Evolutionary conservation across 2,888 invertebrate species (phyloP).

Genomic region (Pycnomerus fuliginosus): DNA sequence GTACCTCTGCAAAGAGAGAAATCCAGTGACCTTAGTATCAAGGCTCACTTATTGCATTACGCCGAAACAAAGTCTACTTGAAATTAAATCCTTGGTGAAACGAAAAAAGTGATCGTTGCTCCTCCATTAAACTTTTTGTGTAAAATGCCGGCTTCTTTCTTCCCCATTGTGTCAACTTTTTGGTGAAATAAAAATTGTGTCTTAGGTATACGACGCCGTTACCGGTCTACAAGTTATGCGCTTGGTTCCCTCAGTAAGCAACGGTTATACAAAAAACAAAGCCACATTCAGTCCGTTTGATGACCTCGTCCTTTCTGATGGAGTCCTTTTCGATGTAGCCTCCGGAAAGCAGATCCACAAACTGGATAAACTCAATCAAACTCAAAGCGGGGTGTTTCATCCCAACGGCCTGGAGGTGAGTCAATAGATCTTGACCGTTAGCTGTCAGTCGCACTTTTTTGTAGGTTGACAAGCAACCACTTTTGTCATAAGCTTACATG

Average conservation of each 20-base stretch:
- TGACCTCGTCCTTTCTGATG: slow-evolving; percentile 92
- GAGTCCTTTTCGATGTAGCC: slow-evolving; percentile 92
- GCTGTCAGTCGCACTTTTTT: neutral
- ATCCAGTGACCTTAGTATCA: too few species aligned
- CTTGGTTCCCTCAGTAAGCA: slow-evolving; percentile 79
- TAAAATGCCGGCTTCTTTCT: too few species aligned
- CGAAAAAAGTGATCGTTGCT: too few species aligned
- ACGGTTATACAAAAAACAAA: slow-evolving; percentile 90
- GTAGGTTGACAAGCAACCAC: too few species aligned
- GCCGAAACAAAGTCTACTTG: too few species aligned
- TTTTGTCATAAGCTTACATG: too few species aligned
- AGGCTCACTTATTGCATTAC: too few species aligned
- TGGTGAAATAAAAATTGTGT: too few species aligned
- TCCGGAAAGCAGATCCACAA: slow-evolving; percentile 89
- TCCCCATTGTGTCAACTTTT: too few species aligned
- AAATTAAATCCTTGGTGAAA: too few species aligned
- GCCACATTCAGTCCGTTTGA: slow-evolving; percentile 94
- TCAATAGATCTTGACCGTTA: slow-evolving; percentile 23
- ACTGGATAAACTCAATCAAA: slow-evolving; percentile 95
- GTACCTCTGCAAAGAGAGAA: too few species aligned
- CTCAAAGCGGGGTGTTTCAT: slow-evolving; percentile 93
- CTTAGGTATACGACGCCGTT: slow-evolving; percentile 82
- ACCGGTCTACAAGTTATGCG: slow-evolving; percentile 74
- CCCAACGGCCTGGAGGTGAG: slow-evolving; percentile 92
- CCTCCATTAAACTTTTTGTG: too few species aligned